These are phyloP conservation scores for Xenopus laevis DNA, from an alignment of 2,113 vertebrate species.

Conservation along the genomic window DNA sequence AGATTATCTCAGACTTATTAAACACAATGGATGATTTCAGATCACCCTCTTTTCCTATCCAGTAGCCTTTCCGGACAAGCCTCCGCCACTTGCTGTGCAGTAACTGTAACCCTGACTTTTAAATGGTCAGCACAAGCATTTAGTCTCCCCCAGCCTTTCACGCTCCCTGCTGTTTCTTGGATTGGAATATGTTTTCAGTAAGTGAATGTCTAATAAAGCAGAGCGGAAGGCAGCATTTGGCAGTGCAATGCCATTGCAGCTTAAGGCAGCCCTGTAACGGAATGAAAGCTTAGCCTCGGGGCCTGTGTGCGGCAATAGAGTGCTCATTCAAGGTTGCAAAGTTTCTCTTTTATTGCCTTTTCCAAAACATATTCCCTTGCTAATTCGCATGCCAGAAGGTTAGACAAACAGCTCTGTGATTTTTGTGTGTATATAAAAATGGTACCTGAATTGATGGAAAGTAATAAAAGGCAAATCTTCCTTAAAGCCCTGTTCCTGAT, in stretches of 20 bases:
- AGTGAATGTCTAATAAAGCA: slow-evolving; percentile 5
- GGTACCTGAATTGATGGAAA: neutral
- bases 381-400: slow-evolving; percentile 9
- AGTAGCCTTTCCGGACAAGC: too few species aligned
- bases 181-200: slow-evolving; percentile 12
- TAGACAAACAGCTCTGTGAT: neutral
- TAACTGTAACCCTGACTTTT: too few species aligned
- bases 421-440: neutral
- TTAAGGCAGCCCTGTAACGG: slow-evolving; percentile 18
- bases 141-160: neutral
- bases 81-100: too few species aligned
- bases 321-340: slow-evolving; percentile 31
- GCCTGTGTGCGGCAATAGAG: slow-evolving; percentile 13
- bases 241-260: slow-evolving; percentile 28
- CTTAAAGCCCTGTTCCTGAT: neutral
- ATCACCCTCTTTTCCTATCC: too few species aligned
- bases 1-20: too few species aligned
- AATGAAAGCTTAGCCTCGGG: slow-evolving; percentile 29
- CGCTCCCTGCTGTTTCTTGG: neutral
- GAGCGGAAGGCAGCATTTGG: neutral
- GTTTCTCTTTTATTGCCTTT: slow-evolving; percentile 19
- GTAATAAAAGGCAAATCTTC: neutral
- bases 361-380: slow-evolving; percentile 8
- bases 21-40: too few species aligned
- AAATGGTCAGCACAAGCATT: too few species aligned